A percentile compares a stretch with the other conserved stretches of the same genome.
phyloP scores from a whole-genome alignment of 2,113 vertebrate genomes.

The Sardina pilchardus region DNA sequence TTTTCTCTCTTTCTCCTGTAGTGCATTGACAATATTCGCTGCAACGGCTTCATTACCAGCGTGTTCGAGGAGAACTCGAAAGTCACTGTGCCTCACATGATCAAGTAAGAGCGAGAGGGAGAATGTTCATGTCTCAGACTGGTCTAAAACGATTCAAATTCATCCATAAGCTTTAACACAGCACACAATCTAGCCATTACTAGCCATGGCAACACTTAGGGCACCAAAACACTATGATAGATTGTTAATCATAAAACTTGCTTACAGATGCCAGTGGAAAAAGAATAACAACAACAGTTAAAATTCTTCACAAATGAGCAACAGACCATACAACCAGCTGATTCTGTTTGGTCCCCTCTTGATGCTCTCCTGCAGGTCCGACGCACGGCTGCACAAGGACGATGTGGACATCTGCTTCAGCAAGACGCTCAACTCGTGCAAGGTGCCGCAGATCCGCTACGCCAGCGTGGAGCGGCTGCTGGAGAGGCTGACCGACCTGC shows the following conservation, averaged over 20 bases:
- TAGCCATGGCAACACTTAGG: neutral
- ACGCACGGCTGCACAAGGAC: slow-evolving; percentile 88
- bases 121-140: neutral
- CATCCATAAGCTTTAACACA: neutral
- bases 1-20: slow-evolving; percentile 60
- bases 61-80: slow-evolving; percentile 99
- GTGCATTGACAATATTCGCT: slow-evolving; percentile 97
- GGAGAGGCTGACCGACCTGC: slow-evolving; percentile 89
- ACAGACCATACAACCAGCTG: neutral
- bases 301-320: neutral
- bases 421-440: slow-evolving; percentile 97
- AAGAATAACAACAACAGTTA: too few species aligned
- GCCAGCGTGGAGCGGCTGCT: slow-evolving; percentile 91
- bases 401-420: slow-evolving; percentile 96
- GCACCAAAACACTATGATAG: neutral
- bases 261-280: too few species aligned
- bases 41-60: slow-evolving; percentile 96
- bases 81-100: slow-evolving; percentile 96
- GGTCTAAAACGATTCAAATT: neutral
- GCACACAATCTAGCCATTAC: neutral
- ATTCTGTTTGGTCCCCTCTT: too few species aligned
- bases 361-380: slow-evolving; percentile 72
- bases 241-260: neutral
- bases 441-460: slow-evolving; percentile 95
- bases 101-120: slow-evolving; percentile 81